phyloP scores from a whole-genome alignment of 2,113 vertebrate genomes.

The Agapornis roseicollis region DNA sequence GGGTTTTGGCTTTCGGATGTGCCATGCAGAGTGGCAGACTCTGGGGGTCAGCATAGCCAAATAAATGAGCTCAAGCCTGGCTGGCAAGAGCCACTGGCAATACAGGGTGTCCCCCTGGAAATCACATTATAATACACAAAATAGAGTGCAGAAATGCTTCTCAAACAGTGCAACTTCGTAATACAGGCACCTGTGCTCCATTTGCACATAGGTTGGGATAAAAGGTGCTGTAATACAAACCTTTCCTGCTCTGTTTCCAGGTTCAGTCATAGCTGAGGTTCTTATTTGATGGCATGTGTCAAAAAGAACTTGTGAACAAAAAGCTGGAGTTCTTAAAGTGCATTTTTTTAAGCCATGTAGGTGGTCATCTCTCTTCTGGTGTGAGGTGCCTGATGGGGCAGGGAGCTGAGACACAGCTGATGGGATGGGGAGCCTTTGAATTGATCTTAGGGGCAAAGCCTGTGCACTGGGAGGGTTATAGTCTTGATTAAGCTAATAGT shows the following conservation, averaged over 20 bases:
- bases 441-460: not conserved
- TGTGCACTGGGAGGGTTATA: not conserved
- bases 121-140: not conserved
- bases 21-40: not conserved
- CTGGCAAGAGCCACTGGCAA: not conserved
- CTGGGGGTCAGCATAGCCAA: slow-evolving; percentile 69
- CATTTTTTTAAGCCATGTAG: fast-evolving
- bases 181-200: not conserved
- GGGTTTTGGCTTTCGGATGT: not conserved
- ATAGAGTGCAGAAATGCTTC: fast-evolving
- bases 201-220: not conserved
- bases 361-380: not conserved
- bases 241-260: not conserved
- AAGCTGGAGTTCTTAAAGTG: not conserved
- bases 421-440: not conserved
- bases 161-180: not conserved
- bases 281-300: fast-evolving
- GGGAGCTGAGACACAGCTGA: not conserved
- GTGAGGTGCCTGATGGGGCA: not conserved
- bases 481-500: not conserved
- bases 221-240: not conserved
- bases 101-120: not conserved
- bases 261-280: fast-evolving
- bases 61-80: not conserved
- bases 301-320: not conserved